These are phyloP conservation scores for Apotomis capreana DNA, from an alignment of 2,888 invertebrate genomes.

Conservation along the genomic window DNA sequence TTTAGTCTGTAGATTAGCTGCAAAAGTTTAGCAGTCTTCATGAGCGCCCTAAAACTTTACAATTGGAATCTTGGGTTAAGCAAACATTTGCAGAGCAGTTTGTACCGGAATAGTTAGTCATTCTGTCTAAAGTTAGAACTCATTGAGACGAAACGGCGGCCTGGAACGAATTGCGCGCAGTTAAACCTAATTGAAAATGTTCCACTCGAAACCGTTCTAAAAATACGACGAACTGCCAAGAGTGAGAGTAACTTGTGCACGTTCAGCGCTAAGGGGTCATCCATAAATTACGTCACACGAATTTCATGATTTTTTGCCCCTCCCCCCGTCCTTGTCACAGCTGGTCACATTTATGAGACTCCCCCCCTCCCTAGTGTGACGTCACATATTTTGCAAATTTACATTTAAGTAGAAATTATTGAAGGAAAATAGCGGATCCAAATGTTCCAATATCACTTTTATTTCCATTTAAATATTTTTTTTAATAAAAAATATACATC, in stretches of 20 bases:
- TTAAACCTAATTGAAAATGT: constrained; percentile 52
- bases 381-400: too few relatives aligned
- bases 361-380: too few relatives aligned
- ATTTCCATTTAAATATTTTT: too few relatives aligned
- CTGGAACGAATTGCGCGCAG: constrained; percentile 51
- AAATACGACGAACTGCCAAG: constrained; percentile 43
- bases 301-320: too few relatives aligned
- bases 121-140: constrained; percentile 36
- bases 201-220: constrained; percentile 51
- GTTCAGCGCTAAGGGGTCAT: background rate
- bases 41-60: constrained; percentile 6
- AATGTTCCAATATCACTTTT: too few relatives aligned
- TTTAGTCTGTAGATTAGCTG: background rate
- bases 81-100: constrained; percentile 9
- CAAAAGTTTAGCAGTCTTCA: background rate
- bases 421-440: too few relatives aligned
- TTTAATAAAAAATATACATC: too few relatives aligned
- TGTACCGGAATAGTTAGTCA: constrained; percentile 10
- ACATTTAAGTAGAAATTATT: too few relatives aligned
- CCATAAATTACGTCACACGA: too few relatives aligned
- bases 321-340: too few relatives aligned
- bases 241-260: constrained; percentile 8
- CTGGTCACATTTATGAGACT: too few relatives aligned
- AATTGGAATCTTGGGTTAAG: constrained; percentile 12
- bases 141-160: constrained; percentile 37